Conservation (phyloP, 2,888 invertebrate species). For the Hypselothyrea guttata region DNA sequence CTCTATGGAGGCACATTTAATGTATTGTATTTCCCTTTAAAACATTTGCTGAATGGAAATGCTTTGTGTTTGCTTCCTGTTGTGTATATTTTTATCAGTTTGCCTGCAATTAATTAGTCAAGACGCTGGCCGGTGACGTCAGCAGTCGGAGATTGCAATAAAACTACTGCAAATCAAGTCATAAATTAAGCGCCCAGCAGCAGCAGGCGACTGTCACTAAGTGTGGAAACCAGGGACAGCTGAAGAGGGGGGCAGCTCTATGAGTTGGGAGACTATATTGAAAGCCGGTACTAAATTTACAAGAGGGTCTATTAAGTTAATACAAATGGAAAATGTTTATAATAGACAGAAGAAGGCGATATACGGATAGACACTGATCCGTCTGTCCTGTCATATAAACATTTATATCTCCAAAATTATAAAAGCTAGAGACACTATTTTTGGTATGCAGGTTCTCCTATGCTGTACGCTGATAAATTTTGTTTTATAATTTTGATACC, state of each 20-base stretch:
- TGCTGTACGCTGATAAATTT: too few relatives aligned
- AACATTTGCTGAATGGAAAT: constrained; percentile 4
- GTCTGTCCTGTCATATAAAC: too few relatives aligned
- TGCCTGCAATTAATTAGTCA: constrained; percentile 42
- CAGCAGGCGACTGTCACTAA: constrained; percentile 31
- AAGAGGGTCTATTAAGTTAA: too few relatives aligned
- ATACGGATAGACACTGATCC: too few relatives aligned
- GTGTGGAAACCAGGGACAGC: background rate
- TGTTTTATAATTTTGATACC: too few relatives aligned
- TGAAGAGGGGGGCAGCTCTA: background rate
- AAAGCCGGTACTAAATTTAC: too few relatives aligned
- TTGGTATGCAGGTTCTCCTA: too few relatives aligned
- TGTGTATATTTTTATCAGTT: constrained; percentile 19
- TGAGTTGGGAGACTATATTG: too few relatives aligned
- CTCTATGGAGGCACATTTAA: background rate
- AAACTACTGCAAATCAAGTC: constrained; percentile 53
- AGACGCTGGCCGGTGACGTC: constrained; percentile 39
- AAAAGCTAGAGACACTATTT: too few relatives aligned
- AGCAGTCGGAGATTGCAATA: constrained; percentile 25
- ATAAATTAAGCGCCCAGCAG: constrained; percentile 49
- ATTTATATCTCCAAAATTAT: too few relatives aligned
- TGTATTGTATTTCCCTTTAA: constrained; percentile 19
- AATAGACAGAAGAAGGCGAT: too few relatives aligned
- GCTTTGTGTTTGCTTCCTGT: constrained; percentile 4
- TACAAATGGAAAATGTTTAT: too few relatives aligned